Evolutionary conservation across 2,797 vertebrate species (phyloP).

Genomic region (Adrianichthys oophorus): DNA sequence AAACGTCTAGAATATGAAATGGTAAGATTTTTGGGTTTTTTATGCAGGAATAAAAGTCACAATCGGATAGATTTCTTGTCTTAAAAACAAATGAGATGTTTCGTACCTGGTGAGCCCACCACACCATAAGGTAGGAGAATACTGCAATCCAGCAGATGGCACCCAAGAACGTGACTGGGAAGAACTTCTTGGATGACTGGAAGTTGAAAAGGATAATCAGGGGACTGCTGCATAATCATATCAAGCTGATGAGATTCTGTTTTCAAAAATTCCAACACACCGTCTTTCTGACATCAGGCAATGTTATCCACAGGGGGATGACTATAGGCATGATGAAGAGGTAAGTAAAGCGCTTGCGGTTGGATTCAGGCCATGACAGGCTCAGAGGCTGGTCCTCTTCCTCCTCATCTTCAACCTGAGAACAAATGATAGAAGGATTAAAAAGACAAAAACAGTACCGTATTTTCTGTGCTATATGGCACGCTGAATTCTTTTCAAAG

Average conservation of each 20-base stretch:
- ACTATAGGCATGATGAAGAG: constrained; percentile 87
- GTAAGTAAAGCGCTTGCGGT: constrained; percentile 86
- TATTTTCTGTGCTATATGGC: no score
- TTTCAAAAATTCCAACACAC: constrained; percentile 55
- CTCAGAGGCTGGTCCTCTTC: constrained; percentile 88
- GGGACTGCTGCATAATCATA: background rate
- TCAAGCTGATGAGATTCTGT: background rate
- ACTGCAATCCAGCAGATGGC: constrained; percentile 92
- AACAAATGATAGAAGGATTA: constrained; percentile 1
- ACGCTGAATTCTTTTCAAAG: no score
- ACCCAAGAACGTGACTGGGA: constrained; percentile 92
- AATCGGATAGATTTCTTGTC: constrained; percentile 1
- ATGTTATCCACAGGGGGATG: constrained; percentile 86
- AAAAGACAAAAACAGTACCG: background rate
- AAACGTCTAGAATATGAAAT: constrained; percentile 26
- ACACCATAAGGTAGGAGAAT: constrained; percentile 98
- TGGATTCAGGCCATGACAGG: constrained; percentile 86
- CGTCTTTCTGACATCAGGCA: constrained; percentile 88
- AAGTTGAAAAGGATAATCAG: background rate
- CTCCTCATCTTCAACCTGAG: constrained; percentile 75
- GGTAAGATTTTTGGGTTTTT: constrained; percentile 16
- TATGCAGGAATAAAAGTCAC: constrained; percentile 1
- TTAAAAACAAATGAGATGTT: background rate
- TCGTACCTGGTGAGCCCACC: constrained; percentile 98
- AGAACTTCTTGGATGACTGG: constrained; percentile 88